These are phyloP conservation scores for Acutogordius australiensis DNA, from an alignment of 2,888 invertebrate genomes.

Conservation along the genomic window DNA sequence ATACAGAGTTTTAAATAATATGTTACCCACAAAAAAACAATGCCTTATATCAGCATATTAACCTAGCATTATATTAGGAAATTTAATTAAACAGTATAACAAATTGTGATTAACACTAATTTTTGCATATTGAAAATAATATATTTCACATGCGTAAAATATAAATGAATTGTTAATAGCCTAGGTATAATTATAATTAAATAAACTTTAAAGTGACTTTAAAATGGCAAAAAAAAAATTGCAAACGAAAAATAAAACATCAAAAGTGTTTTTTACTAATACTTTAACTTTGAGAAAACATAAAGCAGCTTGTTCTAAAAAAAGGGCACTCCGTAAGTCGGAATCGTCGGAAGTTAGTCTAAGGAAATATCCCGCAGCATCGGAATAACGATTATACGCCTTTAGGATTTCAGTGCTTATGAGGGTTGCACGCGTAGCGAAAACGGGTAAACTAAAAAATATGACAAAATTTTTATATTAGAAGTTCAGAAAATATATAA, in stretches of 20 bases:
- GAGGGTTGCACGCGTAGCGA: constrained; percentile 63
- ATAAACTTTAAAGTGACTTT: too few species aligned
- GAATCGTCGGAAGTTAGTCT: constrained; percentile 64
- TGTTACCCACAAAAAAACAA: too few species aligned
- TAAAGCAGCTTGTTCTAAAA: constrained; percentile 74
- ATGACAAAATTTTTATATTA: too few species aligned
- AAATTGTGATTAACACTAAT: too few species aligned
- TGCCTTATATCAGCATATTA: too few species aligned
- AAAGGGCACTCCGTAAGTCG: constrained; percentile 65
- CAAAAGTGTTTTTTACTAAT: not conserved
- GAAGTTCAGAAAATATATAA: too few species aligned
- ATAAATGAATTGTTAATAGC: too few species aligned
- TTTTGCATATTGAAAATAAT: too few species aligned
- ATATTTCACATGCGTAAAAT: too few species aligned
- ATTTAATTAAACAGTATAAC: too few species aligned
- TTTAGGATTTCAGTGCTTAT: constrained; percentile 59
- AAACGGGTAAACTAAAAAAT: constrained; percentile 45
- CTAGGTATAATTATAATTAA: too few species aligned
- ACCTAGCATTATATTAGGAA: too few species aligned
- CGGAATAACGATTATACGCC: constrained; percentile 43
- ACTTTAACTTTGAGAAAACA: constrained; percentile 32
- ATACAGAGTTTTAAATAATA: constrained; percentile 1
- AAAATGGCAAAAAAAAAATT: not conserved
- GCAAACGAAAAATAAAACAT: not conserved
- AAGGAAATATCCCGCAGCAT: constrained; percentile 75